Evolutionary conservation across 2,888 invertebrate species (phyloP).

Genomic region (Cryptus armator): DNA sequence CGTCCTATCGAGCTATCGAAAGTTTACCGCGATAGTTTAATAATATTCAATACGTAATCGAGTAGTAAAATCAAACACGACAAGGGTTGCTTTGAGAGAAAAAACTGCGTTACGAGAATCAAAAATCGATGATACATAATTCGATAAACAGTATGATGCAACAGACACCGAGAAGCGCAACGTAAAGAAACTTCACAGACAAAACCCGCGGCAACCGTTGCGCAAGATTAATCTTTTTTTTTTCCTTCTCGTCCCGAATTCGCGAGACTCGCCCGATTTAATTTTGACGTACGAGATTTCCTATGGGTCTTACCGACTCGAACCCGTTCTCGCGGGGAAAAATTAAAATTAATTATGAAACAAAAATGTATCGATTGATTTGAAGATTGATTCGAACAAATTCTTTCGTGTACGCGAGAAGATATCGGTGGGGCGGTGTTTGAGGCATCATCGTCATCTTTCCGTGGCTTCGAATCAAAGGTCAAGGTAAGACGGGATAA

Average conservation of each 20-base stretch:
- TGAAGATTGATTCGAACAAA: background rate
- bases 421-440: background rate
- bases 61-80: background rate
- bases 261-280: background rate
- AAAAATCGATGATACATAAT: too few relatives aligned
- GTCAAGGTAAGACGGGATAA: slow-evolving; percentile 64
- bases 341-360: too few relatives aligned
- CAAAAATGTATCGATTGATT: background rate
- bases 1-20: slow-evolving; percentile 46
- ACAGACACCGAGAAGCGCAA: background rate
- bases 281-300: background rate
- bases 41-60: too few relatives aligned
- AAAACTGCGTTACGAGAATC: too few relatives aligned
- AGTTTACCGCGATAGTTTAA: slow-evolving; percentile 33
- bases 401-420: background rate
- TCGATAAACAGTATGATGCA: background rate
- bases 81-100: background rate
- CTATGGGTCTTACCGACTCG: background rate
- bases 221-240: slow-evolving; percentile 45
- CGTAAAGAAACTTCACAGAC: background rate
- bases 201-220: slow-evolving; percentile 33
- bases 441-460: slow-evolving; percentile 24
- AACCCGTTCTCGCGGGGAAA: too few relatives aligned
- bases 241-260: background rate
- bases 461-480: slow-evolving; percentile 59